Evolutionary conservation across 2,113 vertebrate genomes (phyloP), one percentile per base, ranked within the genome.

Genomic region (Etheostoma spectabile): DNA sequence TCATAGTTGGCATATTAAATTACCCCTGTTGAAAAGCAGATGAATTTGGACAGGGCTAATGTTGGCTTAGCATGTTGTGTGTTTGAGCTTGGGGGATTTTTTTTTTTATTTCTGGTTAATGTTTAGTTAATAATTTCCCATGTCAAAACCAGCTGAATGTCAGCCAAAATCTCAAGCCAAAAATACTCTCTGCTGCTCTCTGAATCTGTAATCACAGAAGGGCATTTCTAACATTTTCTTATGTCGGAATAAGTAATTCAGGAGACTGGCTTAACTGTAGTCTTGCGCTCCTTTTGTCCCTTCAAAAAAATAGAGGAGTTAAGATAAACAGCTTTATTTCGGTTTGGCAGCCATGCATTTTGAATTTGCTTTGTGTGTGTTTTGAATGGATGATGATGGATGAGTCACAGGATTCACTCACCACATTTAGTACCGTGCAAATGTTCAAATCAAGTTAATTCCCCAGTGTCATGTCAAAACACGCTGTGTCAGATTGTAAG

Each of bases 391-490:
- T n/a, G 55, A 18, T 56, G 24, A 49, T 30, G 30, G 30, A 30
- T 33, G 63, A 74, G 71, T 77, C 66, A 65, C 24, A 77, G 69
- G 45, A 80, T 83, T 82, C 71, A 57, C 51, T 78, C 68, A 22
- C 68, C 69, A 80, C 76, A 87, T 86, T 80, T 69, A 89, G 19
- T 24, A 75, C 63, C 38, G 38, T 79, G 66, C 70, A 90, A 66
- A 77, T 89, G 73, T 83, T 88, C 51, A 82, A 84, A 84, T 87
- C 82, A 80, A 77, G 82, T 55, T 61, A 46, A 65, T 83, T 86
- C 86, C 77, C 86, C 60, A 61, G 80, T 35, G 80, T 88, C 89
- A 38, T 92, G 89, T 92, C 86, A 88, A 86, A 90, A 90, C 92
- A 90, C 27, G 85, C 81, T 30, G 65, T 66, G 77, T 87, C 68